Evolutionary conservation across 2,797 vertebrate genomes (phyloP), one percentile per base, ranked within the genome.

Genomic region (Chaetophractus vellerosus): DNA sequence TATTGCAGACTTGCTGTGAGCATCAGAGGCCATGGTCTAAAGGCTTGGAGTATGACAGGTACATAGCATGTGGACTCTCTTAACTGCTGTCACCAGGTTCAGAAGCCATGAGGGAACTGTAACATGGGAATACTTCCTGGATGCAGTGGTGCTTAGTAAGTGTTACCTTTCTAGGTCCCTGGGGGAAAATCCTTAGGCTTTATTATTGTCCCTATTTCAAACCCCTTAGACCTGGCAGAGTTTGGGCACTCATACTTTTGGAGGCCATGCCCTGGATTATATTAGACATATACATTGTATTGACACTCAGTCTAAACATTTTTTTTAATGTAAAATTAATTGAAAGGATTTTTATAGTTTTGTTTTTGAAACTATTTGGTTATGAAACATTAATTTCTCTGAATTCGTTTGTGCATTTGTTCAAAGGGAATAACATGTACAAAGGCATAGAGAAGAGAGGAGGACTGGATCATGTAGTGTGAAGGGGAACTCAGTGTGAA

Each of bases 1-100:
- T 18, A 4, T 12, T 45, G 26, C 63, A 50, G 38, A 21, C 71
- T 38, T n/a, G 15, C 52, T 28, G 41, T 15, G 61, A 84, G 79
- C 12, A 0, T 9, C 2, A 28, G 52, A 14, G 79, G 71, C 19
- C 1, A 0, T 0, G 2, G 52, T 9, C 11, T 48, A 28, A 36
- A 0, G 16, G 41, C 28, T 18, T 18, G 15, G 84, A 28, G 64
- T 2, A 33, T 41, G 36, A 15, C 4, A 36, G 61, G 15, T 26
- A 16, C 31, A 23, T 28, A 8, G 8, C 1, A 2, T 0, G 0
- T 38, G 64, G 31, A n/a, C 28, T 31, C 31, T n/a, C 4, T 64
- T 10, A 4, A 4, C n/a, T 50, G 74, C 19, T 1, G 7, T 74
- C 24, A 24, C 55, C 31, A n/a, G 7, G 26, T 24, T 66, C 26